Evolutionary conservation across 2,888 invertebrate genomes (phyloP).

Genomic region (Timema cristinae): DNA sequence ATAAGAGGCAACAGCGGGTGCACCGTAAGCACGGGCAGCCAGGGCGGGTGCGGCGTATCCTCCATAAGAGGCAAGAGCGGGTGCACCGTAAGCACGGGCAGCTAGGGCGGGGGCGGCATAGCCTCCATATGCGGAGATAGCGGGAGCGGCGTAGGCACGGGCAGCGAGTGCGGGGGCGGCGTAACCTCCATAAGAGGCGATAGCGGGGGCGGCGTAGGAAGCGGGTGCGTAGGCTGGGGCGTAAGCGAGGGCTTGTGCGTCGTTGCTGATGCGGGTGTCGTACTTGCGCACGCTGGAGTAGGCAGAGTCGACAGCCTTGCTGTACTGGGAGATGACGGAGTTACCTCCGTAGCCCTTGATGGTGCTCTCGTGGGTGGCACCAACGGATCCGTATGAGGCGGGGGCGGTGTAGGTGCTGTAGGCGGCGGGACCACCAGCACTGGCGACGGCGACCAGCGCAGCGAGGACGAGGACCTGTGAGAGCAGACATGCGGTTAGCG

Average conservation of each 20-base stretch:
- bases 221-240: constrained; percentile 15
- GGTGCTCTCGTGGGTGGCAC: constrained; percentile 30
- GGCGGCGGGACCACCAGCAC: constrained; percentile 30
- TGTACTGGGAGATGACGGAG: constrained; percentile 29
- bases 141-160: constrained; percentile 19
- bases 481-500: too few relatives aligned
- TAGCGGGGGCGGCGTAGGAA: constrained; percentile 18
- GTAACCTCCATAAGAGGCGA: constrained; percentile 11
- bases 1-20: constrained; percentile 18
- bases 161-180: constrained; percentile 40
- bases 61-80: constrained; percentile 21
- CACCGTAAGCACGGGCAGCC: constrained; percentile 9
- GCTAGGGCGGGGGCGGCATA: constrained; percentile 19
- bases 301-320: constrained; percentile 30
- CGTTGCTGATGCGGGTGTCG: constrained; percentile 28
- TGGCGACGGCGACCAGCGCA: constrained; percentile 28
- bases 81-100: constrained; percentile 16
- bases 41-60: constrained; percentile 18
- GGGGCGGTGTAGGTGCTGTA: constrained; percentile 30
- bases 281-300: constrained; percentile 30
- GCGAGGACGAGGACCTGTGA: constrained; percentile 21
- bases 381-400: constrained; percentile 26
- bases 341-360: constrained; percentile 28
- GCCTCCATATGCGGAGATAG: constrained; percentile 23
- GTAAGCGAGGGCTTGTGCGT: constrained; percentile 24